These are phyloP conservation scores for Centruroides sculpturatus DNA, from an alignment of 1,140 invertebrate genomes.

Conservation along the genomic window DNA sequence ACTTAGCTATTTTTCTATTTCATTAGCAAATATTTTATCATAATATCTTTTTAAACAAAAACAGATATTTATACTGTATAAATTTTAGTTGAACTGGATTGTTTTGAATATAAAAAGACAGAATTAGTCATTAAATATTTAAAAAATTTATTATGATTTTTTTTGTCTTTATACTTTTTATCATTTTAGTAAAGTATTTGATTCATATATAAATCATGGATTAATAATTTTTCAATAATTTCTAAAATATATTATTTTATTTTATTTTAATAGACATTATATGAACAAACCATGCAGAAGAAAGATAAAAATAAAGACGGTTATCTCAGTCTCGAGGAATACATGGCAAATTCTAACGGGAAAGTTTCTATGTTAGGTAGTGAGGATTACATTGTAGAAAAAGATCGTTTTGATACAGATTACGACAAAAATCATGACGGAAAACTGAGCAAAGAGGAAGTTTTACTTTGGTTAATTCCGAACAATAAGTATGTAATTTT, in stretches of 20 bases:
- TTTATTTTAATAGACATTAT: conserved; percentile 10
- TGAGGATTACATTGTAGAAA: conserved; percentile 45
- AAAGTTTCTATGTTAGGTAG: not conserved
- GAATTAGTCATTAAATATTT: too few relatives aligned
- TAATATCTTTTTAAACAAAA: too few relatives aligned
- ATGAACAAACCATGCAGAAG: conserved; percentile 15
- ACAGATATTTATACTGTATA: too few relatives aligned
- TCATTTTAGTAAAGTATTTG: too few relatives aligned
- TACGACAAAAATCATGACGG: conserved; percentile 81
- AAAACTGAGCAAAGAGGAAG: conserved; percentile 57
- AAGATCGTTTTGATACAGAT: conserved; percentile 78
- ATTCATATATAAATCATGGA: too few relatives aligned
- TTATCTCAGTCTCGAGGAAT: conserved; percentile 16
- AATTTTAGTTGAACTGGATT: too few relatives aligned
- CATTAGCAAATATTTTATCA: too few relatives aligned
- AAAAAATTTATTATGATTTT: too few relatives aligned
- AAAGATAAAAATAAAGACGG: conserved; percentile 18
- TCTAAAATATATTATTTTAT: not conserved
- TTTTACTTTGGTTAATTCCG: conserved; percentile 78
- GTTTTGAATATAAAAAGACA: too few relatives aligned
- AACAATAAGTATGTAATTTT: conserved; percentile 59
- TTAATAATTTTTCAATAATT: too few relatives aligned
- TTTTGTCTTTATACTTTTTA: too few relatives aligned
- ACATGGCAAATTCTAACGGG: conserved; percentile 18
- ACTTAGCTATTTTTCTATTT: too few relatives aligned